Percentiles rank a stretch among this genome's conserved stretches.
These are phyloP conservation scores for Ooceraea biroi DNA, from an alignment of 1,140 invertebrate genomes.

Conservation along the genomic window DNA sequence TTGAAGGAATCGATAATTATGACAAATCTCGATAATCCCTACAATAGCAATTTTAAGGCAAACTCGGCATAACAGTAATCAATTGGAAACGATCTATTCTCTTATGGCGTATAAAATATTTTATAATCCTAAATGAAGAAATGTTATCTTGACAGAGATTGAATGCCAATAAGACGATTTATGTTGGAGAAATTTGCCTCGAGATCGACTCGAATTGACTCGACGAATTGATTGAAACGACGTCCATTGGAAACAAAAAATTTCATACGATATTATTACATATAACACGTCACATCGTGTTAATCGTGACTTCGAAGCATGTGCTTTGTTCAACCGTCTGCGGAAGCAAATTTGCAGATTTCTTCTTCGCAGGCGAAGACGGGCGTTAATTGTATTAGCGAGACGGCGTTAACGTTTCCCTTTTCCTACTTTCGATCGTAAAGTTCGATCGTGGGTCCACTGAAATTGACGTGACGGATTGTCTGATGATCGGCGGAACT, in stretches of 20 bases:
- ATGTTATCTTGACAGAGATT: too few relatives aligned
- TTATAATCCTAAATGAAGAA: too few relatives aligned
- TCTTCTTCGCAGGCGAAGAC: conserved; percentile 12
- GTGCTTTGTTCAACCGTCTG: not conserved
- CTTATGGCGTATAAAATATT: not conserved
- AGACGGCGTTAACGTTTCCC: conserved; percentile 10
- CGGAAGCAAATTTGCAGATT: conserved; percentile 45
- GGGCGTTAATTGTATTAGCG: conserved; percentile 65
- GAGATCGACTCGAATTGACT: too few relatives aligned
- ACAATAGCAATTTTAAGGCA: conserved; percentile 33
- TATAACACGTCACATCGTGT: too few relatives aligned
- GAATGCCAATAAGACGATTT: too few relatives aligned
- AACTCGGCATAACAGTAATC: conserved; percentile 55
- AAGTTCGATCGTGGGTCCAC: conserved; percentile 4
- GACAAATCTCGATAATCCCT: conserved; percentile 48
- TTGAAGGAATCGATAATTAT: not conserved
- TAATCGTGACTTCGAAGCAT: too few relatives aligned
- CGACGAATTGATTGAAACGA: too few relatives aligned
- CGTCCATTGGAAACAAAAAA: too few relatives aligned
- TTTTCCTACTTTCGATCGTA: conserved; percentile 62
- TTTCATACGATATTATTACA: too few relatives aligned
- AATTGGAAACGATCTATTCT: conserved; percentile 51
- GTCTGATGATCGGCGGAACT: not conserved
- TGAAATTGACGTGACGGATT: not conserved
- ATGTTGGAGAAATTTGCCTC: too few relatives aligned